Evolutionary conservation across 1,140 invertebrate genomes (phyloP).

Genomic region (Drosophila murphyi): DNA sequence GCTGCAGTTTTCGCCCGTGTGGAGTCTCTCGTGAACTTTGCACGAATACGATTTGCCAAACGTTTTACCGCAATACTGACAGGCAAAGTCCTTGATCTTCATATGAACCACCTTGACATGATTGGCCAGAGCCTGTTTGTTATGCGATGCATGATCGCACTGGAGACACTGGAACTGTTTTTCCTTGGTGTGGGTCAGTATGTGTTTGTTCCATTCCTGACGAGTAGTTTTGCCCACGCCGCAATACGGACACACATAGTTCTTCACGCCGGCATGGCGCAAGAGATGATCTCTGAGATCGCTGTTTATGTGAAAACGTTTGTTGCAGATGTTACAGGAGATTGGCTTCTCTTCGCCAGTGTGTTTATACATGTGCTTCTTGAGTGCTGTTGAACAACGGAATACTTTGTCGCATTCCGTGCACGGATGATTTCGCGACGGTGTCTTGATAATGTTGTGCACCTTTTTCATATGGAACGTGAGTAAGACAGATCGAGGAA

Average conservation of each 20-base stretch:
- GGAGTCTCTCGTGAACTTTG: slow-evolving; percentile 74
- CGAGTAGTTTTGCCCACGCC: slow-evolving; percentile 78
- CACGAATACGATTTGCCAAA: slow-evolving; percentile 78
- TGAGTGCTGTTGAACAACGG: slow-evolving; percentile 75
- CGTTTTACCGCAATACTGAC: slow-evolving; percentile 78
- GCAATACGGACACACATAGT: slow-evolving; percentile 79
- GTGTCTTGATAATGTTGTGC: slow-evolving; percentile 66
- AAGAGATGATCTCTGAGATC: slow-evolving; percentile 74
- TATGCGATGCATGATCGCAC: slow-evolving; percentile 76
- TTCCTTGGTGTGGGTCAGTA: slow-evolving; percentile 76
- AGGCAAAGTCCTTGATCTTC: slow-evolving; percentile 78
- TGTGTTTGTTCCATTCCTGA: slow-evolving; percentile 80
- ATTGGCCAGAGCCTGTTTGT: slow-evolving; percentile 73
- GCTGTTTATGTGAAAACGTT: slow-evolving; percentile 75
- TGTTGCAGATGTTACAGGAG: slow-evolving; percentile 86
- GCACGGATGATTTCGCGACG: slow-evolving; percentile 58
- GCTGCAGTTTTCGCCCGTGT: slow-evolving; percentile 85
- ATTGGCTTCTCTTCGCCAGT: slow-evolving; percentile 86
- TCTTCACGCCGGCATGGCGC: slow-evolving; percentile 81
- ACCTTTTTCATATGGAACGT: slow-evolving; percentile 76
- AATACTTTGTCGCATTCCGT: slow-evolving; percentile 80
- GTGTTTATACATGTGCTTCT: slow-evolving; percentile 86
- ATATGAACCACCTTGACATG: slow-evolving; percentile 79
- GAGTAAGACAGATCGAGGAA: slow-evolving; percentile 60
- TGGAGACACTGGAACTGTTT: slow-evolving; percentile 75